These are phyloP conservation scores for Taphrorychus bicolor DNA, from an alignment of 2,888 invertebrate species.

Conservation along the genomic window DNA sequence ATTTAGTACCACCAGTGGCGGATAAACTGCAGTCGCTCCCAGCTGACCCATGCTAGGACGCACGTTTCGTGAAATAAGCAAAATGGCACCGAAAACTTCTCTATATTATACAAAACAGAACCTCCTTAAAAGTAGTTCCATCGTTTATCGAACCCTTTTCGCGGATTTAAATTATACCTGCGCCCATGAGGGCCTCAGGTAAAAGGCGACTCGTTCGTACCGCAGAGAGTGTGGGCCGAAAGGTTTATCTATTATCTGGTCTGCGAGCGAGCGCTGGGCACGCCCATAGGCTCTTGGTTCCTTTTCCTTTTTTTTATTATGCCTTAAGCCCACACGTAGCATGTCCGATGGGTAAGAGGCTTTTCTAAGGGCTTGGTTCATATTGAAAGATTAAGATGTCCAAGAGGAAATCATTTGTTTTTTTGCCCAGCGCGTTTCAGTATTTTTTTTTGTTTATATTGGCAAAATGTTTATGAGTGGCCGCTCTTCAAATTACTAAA, in stretches of 20 bases:
- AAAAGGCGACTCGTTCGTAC: constrained; percentile 35
- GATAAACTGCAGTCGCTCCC: not conserved
- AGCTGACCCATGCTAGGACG: not conserved
- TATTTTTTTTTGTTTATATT: no score
- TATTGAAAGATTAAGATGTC: not conserved
- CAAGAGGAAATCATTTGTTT: not conserved
- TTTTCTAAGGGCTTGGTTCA: not conserved
- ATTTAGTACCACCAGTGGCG: constrained; percentile 27
- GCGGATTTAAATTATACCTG: constrained; percentile 4
- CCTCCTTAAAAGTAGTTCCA: not conserved
- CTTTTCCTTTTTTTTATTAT: constrained; percentile 17
- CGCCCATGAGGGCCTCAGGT: constrained; percentile 32
- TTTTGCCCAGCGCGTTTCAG: not conserved
- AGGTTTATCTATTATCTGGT: constrained; percentile 53
- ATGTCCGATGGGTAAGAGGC: not conserved
- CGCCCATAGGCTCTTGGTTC: constrained; percentile 44
- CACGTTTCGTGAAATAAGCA: no score
- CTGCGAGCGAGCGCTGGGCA: constrained; percentile 48
- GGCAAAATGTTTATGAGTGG: no score
- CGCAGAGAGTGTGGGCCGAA: constrained; percentile 35
- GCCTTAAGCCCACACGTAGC: constrained; percentile 26
- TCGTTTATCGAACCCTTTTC: constrained; percentile 10
- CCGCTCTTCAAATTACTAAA: no score
- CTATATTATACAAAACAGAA: not conserved
- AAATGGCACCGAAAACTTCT: no score